Conservation (phyloP, 2,113 vertebrate species). For the Pteronura brasiliensis region DNA sequence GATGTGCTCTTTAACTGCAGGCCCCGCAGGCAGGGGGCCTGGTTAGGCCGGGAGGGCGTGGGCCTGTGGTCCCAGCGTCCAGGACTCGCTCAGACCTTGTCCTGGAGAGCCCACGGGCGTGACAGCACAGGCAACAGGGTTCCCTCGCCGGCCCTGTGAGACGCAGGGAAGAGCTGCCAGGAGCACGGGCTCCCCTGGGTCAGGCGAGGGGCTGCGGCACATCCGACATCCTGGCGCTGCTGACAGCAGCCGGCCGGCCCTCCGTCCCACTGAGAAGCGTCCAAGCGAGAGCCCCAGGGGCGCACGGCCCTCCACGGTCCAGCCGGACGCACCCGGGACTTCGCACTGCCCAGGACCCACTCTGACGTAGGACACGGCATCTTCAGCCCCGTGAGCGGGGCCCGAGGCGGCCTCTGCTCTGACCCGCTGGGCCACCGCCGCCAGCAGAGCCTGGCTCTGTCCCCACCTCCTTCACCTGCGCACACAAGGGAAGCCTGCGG, state of each 20-base stretch:
- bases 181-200: neutral
- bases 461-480: neutral
- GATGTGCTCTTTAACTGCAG: accelerated
- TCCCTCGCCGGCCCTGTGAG: neutral
- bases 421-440: accelerated
- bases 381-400: neutral
- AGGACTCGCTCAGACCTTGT: neutral
- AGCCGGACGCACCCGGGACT: neutral
- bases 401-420: accelerated
- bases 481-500: neutral
- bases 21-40: neutral
- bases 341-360: neutral
- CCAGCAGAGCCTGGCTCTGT: neutral
- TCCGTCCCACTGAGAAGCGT: accelerated
- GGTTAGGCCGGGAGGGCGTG: neutral
- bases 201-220: neutral
- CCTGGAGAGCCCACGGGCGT: neutral
- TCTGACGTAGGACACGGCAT: neutral
- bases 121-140: neutral
- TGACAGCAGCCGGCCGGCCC: neutral
- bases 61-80: neutral
- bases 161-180: neutral
- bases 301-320: neutral
- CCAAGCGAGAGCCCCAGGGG: neutral
- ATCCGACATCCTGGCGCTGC: neutral